Conservation (phyloP, 2,797 vertebrate species). For the Aplochiton taeniatus region DNA sequence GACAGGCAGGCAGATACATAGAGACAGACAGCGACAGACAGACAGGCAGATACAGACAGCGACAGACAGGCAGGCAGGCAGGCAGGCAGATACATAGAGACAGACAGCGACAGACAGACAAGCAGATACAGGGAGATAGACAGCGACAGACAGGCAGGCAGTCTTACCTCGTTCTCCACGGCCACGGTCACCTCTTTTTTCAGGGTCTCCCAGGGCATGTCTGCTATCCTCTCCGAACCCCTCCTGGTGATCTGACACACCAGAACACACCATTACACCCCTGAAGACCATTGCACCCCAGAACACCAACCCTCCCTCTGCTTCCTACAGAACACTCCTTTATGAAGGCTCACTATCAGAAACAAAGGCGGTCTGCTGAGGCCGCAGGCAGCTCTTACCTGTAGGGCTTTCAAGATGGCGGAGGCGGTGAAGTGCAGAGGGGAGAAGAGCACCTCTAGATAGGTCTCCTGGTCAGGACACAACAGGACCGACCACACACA, state of each 20-base stretch:
- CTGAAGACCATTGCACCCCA: not conserved
- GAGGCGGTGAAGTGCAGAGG: conserved; percentile 83
- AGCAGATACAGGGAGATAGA: no score
- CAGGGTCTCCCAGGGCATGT: conserved; percentile 85
- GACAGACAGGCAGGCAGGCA: no score
- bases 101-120: not conserved
- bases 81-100: no score
- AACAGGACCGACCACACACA: conserved; percentile 8
- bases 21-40: not conserved
- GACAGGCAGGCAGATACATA: no score
- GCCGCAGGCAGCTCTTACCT: conserved; percentile 70
- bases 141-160: not conserved
- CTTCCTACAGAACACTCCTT: no score
- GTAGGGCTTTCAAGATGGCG: conserved; percentile 89
- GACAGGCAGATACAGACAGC: no score
- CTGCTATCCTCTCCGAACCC: conserved; percentile 76
- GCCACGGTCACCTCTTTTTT: conserved; percentile 91
- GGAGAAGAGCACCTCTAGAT: conserved; percentile 86
- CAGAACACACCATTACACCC: not conserved
- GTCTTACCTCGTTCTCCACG: conserved; percentile 88
- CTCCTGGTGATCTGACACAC: conserved; percentile 85
- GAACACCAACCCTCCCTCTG: not conserved
- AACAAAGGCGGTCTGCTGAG: not conserved
- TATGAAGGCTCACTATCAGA: no score
- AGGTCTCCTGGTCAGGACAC: conserved; percentile 81